A percentile compares a stretch with the other conserved stretches of the same genome.
Conservation (phyloP, 1,140 invertebrate genomes). For the Nasonia giraulti region DNA sequence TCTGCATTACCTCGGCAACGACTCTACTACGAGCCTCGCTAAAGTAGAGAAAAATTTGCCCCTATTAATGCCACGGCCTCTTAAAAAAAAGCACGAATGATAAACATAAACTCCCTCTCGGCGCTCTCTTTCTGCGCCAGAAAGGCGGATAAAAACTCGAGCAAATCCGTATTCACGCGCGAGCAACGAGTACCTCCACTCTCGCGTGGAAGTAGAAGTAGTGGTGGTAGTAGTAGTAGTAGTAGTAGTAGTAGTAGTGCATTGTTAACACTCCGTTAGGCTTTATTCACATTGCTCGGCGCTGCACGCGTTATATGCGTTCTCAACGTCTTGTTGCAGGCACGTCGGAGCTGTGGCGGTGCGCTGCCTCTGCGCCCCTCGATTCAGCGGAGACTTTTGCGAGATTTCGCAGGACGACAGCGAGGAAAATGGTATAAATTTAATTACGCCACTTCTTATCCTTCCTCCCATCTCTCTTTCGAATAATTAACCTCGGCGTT, state of each 20-base stretch:
- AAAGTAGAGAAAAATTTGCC: neutral
- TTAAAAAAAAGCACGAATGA: neutral
- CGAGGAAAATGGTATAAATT: slow-evolving; percentile 59
- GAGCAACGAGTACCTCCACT: no score
- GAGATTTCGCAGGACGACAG: slow-evolving; percentile 76
- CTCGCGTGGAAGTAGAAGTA: neutral
- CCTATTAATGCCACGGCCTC: neutral
- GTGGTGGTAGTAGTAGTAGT: neutral
- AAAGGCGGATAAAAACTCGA: neutral
- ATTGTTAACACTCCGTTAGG: slow-evolving; percentile 23
- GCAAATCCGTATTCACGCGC: no score
- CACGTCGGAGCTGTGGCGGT: slow-evolving; percentile 83
- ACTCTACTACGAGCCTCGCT: no score
- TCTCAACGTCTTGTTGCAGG: slow-evolving; percentile 70
- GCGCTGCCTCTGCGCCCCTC: slow-evolving; percentile 79
- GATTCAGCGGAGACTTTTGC: slow-evolving; percentile 81
- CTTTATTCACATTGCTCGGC: slow-evolving; percentile 5
- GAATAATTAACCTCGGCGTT: neutral
- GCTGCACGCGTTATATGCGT: neutral
- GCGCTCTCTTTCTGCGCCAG: no score
- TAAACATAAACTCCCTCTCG: neutral
- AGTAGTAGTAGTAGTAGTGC: neutral
- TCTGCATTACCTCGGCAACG: no score
- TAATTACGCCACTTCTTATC: neutral
- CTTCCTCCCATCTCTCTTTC: neutral